These are phyloP conservation scores for Trematocara macrostoma DNA, from an alignment of 2,113 vertebrate species.

Conservation along the genomic window DNA sequence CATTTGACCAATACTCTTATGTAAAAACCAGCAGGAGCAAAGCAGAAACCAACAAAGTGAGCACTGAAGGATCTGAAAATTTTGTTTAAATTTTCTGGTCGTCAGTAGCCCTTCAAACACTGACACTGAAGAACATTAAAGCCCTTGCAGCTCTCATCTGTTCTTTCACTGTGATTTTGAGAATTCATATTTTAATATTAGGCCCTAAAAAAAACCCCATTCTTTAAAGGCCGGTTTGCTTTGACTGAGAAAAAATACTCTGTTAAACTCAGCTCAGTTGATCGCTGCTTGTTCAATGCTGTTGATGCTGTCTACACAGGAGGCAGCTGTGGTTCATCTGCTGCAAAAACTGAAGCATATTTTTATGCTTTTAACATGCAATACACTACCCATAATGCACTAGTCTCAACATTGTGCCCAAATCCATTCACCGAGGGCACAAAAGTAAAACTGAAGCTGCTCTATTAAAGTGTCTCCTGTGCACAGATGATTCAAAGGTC, in stretches of 20 bases:
- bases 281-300: not conserved
- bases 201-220: fast-evolving
- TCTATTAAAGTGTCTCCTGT: not conserved
- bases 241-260: not conserved
- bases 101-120: not conserved
- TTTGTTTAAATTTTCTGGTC: not conserved
- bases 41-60: not conserved
- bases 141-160: not conserved
- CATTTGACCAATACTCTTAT: not conserved
- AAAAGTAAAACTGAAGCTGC: not conserved
- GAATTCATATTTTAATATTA: not conserved
- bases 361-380: not conserved
- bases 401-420: not conserved
- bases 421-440: not conserved
- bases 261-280: not conserved
- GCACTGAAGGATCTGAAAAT: not conserved
- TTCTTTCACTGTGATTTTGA: not conserved
- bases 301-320: not conserved
- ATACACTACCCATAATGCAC: not conserved
- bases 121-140: not conserved
- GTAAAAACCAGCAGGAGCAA: not conserved
- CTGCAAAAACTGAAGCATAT: not conserved
- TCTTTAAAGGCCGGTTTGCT: not conserved
- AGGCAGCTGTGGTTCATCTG: not conserved
- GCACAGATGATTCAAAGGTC: not conserved